These are phyloP conservation scores for Bos javanicus DNA, from an alignment of 2,113 vertebrate species.

Conservation along the genomic window DNA sequence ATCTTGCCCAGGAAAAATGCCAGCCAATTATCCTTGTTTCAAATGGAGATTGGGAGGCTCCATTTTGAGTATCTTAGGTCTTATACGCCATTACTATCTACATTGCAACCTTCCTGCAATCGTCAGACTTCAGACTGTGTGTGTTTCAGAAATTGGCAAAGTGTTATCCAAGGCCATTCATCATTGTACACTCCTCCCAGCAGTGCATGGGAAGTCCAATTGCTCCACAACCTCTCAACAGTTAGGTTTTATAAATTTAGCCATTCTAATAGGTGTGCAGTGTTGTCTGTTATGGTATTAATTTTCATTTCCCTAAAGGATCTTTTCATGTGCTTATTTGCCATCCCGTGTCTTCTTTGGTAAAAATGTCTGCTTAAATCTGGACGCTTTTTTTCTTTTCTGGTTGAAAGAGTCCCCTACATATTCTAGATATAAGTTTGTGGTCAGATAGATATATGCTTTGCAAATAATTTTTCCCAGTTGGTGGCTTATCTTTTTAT, in stretches of 20 bases:
- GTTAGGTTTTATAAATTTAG: background rate
- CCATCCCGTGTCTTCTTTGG: background rate
- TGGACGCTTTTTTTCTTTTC: background rate
- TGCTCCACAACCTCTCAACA: background rate
- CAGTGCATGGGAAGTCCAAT: background rate
- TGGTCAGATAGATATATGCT: background rate
- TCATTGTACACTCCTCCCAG: background rate
- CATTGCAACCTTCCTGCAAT: background rate
- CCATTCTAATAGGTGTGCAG: background rate
- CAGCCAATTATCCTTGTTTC: background rate
- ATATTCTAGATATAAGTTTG: background rate
- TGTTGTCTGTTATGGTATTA: background rate
- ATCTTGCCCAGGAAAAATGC: background rate
- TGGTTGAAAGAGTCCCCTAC: background rate
- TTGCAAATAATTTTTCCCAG: background rate
- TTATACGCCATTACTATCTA: background rate
- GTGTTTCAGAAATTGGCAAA: background rate
- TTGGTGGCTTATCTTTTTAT: background rate
- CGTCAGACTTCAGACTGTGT: background rate
- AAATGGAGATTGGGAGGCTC: background rate
- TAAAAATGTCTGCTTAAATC: background rate
- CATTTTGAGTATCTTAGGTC: background rate
- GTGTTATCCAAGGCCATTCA: background rate
- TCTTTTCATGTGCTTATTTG: background rate
- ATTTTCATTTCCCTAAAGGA: background rate